Evolutionary conservation across 2,797 vertebrate genomes (phyloP).

Genomic region (Diceros bicornis): DNA sequence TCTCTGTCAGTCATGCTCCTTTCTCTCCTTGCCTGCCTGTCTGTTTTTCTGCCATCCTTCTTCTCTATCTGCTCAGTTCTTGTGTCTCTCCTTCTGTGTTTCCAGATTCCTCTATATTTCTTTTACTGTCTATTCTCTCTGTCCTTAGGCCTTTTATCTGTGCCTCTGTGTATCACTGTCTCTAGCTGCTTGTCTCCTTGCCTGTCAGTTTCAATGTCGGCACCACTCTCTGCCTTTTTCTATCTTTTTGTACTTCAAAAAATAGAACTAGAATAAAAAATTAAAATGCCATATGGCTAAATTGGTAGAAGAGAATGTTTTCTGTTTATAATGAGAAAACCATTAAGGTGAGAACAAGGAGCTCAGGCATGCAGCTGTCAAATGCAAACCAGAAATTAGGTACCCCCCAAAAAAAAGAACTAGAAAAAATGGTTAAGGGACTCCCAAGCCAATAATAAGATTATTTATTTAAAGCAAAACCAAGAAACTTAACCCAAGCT

Average conservation of each 20-base stretch:
- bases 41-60: not conserved
- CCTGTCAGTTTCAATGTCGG: constrained; percentile 50
- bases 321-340: constrained; percentile 55
- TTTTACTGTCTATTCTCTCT: constrained; percentile 47
- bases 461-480: constrained; percentile 66
- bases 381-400: constrained; percentile 56
- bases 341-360: constrained; percentile 52
- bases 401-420: not conserved
- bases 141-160: constrained; percentile 33
- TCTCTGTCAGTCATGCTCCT: constrained; percentile 41
- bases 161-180: not conserved
- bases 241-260: constrained; percentile 49
- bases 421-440: constrained; percentile 25
- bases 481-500: constrained; percentile 48
- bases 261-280: constrained; percentile 30
- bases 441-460: constrained; percentile 24
- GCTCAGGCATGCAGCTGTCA: not conserved
- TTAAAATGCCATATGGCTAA: constrained; percentile 14
- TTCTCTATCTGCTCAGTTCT: not conserved
- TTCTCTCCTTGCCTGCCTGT: constrained; percentile 37
- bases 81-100: not conserved
- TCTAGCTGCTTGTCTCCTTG: constrained; percentile 16
- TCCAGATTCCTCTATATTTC: not conserved
- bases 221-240: constrained; percentile 38
- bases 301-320: not conserved